Base-by-base conservation (phyloP, 2,888 invertebrate species). In the Agapostemon virescens region DNA sequence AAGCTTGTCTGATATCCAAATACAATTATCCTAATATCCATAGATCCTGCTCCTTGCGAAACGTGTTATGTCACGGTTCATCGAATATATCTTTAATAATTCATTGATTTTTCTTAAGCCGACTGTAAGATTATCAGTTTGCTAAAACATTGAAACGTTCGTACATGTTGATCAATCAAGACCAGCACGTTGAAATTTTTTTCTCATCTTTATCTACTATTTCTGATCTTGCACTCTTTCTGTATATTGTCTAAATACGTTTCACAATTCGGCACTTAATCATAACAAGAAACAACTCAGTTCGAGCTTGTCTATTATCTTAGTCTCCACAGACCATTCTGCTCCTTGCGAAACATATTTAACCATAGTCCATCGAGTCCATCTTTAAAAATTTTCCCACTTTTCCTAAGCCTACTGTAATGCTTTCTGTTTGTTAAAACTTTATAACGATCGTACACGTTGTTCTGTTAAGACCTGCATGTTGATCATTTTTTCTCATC, bases 401-500 rank as follows among this genome's bases (percentile, higher is more conserved):
- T 52, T 45, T 67, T 73, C 58, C 1, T 15, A 33, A 45, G 30
- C 17, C 4, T 17, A 20, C 11, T 17, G 17, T 26, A 52, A 52
- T 20, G 71, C 38, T 42, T 30, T 1, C n/a, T 45, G 13, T 11
- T 13, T 17, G 17, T 15, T n/a, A 17, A 20, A 63, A n/a, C 6
- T 1, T 78, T 17, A 11, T 36, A 49, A 36, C 20, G 30, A 49
- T 15, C 55, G 23, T 45, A 20, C n/a, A n/a, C 23, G n/a, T n/a
- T n/a, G n/a, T n/a, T n/a, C n/a, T n/a, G n/a, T n/a, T n/a, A n/a
- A n/a, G 40, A 33, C n/a, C 36, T 61, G 66, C 45, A 26, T 63
- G 73, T 61, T 26, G 15, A 30, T 38, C 36, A 42, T 69, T 42
- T 72, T 26, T 68, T 61, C 11, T 26, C 26, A 30, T 67, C 26